phyloP scores from a whole-genome alignment of 2,888 invertebrate genomes.

The Diaphora mendica region DNA sequence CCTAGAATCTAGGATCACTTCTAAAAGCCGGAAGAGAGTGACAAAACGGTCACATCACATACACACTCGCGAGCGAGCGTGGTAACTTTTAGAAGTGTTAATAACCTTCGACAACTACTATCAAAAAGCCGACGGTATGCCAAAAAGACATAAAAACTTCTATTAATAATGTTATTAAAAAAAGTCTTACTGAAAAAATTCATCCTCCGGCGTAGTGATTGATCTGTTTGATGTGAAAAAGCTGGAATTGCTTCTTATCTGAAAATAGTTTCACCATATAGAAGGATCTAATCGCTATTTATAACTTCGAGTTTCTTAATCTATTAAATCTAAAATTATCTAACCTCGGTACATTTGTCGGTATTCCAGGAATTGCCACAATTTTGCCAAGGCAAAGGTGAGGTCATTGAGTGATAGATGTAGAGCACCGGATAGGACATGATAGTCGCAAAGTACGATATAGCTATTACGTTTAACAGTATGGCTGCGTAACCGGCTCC shows the following conservation, averaged over 20 bases:
- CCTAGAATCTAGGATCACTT: too few species aligned
- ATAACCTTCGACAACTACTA: too few species aligned
- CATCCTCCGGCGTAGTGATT: conserved; percentile 91
- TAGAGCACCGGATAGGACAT: conserved; percentile 95
- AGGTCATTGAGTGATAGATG: conserved; percentile 89
- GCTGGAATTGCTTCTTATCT: conserved; percentile 77
- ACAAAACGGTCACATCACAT: background rate
- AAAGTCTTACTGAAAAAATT: conserved; percentile 92
- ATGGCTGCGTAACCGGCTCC: conserved; percentile 95
- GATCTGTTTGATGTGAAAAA: conserved; percentile 66
- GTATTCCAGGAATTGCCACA: conserved; percentile 95
- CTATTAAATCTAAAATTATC: conserved; percentile 42
- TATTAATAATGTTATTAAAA: background rate
- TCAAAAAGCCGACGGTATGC: background rate
- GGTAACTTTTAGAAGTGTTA: too few species aligned
- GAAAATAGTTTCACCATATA: conserved; percentile 49
- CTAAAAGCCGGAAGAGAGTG: background rate
- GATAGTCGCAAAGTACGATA: conserved; percentile 94
- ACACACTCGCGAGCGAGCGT: too few species aligned
- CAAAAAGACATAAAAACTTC: background rate
- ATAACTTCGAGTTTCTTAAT: conserved; percentile 26
- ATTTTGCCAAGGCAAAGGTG: conserved; percentile 91
- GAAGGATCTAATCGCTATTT: conserved; percentile 11
- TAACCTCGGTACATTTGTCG: conserved; percentile 88
- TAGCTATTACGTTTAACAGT: conserved; percentile 92